Evolutionary conservation across 2,888 invertebrate genomes (phyloP).

Genomic region (Melanchra persicariae): DNA sequence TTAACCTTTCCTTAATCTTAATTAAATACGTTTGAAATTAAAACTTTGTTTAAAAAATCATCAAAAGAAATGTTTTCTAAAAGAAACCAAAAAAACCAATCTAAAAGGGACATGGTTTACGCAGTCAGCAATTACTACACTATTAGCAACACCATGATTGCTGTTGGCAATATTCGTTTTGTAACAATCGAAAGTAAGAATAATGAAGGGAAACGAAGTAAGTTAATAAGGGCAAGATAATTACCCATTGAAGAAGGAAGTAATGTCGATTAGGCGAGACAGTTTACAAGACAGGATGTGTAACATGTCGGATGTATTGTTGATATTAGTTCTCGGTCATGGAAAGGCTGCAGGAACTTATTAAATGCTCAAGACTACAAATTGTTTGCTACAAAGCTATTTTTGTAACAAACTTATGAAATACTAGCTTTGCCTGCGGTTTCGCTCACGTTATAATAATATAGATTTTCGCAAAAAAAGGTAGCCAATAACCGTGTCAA

Average conservation of each 20-base stretch:
- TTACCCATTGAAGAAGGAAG: slow-evolving; percentile 21
- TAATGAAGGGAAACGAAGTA: slow-evolving; percentile 12
- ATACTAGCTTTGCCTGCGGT: background rate
- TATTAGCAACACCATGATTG: background rate
- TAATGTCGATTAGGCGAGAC: slow-evolving; percentile 34
- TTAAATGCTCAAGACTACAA: slow-evolving; percentile 19
- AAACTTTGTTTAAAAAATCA: background rate
- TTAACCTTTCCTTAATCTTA: slow-evolving; percentile 13
- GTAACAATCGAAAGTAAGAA: slow-evolving; percentile 32
- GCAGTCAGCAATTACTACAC: background rate
- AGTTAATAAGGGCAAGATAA: slow-evolving; percentile 33
- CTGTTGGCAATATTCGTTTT: slow-evolving; percentile 24
- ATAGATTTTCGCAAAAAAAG: too few species aligned
- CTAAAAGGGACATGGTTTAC: background rate
- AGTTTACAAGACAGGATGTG: slow-evolving; percentile 39
- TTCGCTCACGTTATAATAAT: too few species aligned
- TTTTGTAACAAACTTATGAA: background rate
- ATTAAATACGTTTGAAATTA: background rate
- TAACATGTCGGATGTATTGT: slow-evolving; percentile 24
- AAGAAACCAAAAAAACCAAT: too few species aligned
- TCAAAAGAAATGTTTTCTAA: background rate
- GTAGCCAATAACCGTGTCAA: too few species aligned
- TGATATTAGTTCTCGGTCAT: slow-evolving; percentile 41
- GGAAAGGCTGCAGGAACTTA: slow-evolving; percentile 46
- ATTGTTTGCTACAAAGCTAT: background rate